These are phyloP conservation scores for Plectus sambesii DNA, from an alignment of 1,140 invertebrate genomes.

Conservation along the genomic window DNA sequence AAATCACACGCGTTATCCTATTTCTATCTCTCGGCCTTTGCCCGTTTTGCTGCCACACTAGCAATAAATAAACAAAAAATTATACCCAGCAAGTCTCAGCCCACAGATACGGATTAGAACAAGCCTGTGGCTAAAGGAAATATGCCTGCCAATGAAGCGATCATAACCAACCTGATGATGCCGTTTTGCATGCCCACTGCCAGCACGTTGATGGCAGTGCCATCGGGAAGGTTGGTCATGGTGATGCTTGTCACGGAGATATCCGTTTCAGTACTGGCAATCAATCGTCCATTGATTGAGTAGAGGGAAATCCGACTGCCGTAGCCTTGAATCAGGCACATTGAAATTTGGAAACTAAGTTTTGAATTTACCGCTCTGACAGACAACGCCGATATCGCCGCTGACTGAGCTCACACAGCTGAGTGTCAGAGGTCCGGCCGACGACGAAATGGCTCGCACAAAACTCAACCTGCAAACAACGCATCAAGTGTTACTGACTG, in stretches of 20 bases:
- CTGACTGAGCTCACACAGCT: constrained; percentile 11
- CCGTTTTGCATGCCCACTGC: constrained; percentile 20
- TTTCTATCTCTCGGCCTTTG: too few relatives aligned
- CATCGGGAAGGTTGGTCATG: constrained; percentile 19
- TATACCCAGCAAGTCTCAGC: too few relatives aligned
- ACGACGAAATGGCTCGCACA: constrained; percentile 13
- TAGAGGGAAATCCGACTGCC: constrained; percentile 1
- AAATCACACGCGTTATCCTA: too few relatives aligned
- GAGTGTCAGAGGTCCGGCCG: neutral
- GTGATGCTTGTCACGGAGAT: constrained; percentile 7
- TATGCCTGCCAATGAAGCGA: too few relatives aligned
- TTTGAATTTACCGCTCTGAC: constrained; percentile 3
- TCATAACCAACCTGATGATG: constrained; percentile 8
- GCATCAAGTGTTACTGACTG: too few relatives aligned
- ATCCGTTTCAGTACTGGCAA: constrained; percentile 12
- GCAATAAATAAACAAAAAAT: too few relatives aligned
- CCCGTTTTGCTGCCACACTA: too few relatives aligned
- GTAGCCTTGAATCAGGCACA: too few relatives aligned
- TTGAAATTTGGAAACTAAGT: too few relatives aligned
- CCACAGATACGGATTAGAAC: too few relatives aligned
- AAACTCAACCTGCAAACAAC: constrained; percentile 5
- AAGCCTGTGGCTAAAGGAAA: too few relatives aligned
- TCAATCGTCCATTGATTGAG: constrained; percentile 14
- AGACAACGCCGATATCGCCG: constrained; percentile 16
- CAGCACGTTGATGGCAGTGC: constrained; percentile 20